Evolutionary conservation across 2,888 invertebrate genomes (phyloP), one percentile per base, ranked within the genome.

Genomic region (Epinotia brunnichana): DNA sequence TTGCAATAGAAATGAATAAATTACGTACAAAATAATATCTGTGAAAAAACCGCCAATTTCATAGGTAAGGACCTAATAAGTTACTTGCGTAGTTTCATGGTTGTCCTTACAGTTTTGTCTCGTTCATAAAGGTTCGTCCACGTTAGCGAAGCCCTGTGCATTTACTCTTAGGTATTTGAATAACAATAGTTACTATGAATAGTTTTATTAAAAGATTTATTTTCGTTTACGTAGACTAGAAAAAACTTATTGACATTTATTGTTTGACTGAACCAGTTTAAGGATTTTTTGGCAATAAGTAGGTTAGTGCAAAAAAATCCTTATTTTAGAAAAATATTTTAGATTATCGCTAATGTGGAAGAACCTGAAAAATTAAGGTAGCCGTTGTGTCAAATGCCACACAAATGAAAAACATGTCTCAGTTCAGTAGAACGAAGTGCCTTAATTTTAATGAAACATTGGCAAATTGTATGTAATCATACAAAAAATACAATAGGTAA

Each of bases 41-140:
- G n/a, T n/a, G n/a, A n/a, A n/a, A n/a, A n/a, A n/a, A n/a, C n/a
- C n/a, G n/a, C n/a, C n/a, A n/a, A n/a, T n/a, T n/a, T n/a, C n/a
- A n/a, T n/a, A n/a, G n/a, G n/a, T n/a, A n/a, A n/a, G n/a, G n/a
- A n/a, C n/a, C 21, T 53, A 2, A 17, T 59, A 17, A 59, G 13
- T 56, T 11, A 15, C 21, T 44, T 44, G 21, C 9, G 13, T 29
- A 7, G 17, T 59, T 59, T 61, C 29, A 35, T 2, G 15, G 44
- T 61, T 21, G 15, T 71, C 57, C 71, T 71, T 67, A 71, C 68
- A 41, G 44, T 68, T 68, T 72, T 72, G 68, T 62, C 68, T 72
- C 68, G 19, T 53, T 64, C 9, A 54, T 44, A 11, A 67, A 9
- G 21, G 21, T 56, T 53, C 29, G 13, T 19, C 41, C 56, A 56